Base-by-base conservation (phyloP, 92 coral and sea anemone species). In the Umimayanthus kanabou region DNA sequence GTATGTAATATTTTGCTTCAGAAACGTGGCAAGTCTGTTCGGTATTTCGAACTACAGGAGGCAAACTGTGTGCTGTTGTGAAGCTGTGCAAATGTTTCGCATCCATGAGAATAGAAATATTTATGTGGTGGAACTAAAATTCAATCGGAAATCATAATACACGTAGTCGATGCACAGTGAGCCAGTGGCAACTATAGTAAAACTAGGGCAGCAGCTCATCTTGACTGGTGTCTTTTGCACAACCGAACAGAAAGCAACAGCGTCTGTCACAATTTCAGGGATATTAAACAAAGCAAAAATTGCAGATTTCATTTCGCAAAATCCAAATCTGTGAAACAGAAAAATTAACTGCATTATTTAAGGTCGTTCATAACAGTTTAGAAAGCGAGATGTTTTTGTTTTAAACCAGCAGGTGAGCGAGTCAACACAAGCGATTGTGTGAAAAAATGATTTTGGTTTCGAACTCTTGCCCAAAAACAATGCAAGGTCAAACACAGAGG, bases 301-400 rank as follows among this genome's bases (percentile, higher is more conserved):
- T 14, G 15, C 33, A 14, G 2, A 42, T 23, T 15, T 9, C 37
- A 33, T 42, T 50, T 28, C 23, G 20, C 23, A 26, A 83, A 83
- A 67, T 7, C 22, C 40, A 82, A 82, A 30, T 65, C 16, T 33
- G 55, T 15, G 55, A 45, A 47, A 45, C 65, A 72, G 20, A 50
- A 40, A 65, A 42, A 43, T 53, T 11, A 10, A 28, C 29, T 80
- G 70, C 40, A 4, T 53, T 79, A 50, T 79, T 45, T 66, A 43
- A 67, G 29, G 16, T 49, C 11, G 29, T 53, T 74, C 42, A 71
- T 45, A 70, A 71, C 7, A 70, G 15, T 42, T 58, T 25, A 11
- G 23, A 83, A 83, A 45, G 79, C 61, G 71, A 83, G n/a, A 42
- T 83, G 45, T 70, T 83, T 69, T 45, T 40, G 87, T 83, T 83